These are phyloP conservation scores for Chitala chitala DNA, from an alignment of 2,113 vertebrate species.

Conservation along the genomic window DNA sequence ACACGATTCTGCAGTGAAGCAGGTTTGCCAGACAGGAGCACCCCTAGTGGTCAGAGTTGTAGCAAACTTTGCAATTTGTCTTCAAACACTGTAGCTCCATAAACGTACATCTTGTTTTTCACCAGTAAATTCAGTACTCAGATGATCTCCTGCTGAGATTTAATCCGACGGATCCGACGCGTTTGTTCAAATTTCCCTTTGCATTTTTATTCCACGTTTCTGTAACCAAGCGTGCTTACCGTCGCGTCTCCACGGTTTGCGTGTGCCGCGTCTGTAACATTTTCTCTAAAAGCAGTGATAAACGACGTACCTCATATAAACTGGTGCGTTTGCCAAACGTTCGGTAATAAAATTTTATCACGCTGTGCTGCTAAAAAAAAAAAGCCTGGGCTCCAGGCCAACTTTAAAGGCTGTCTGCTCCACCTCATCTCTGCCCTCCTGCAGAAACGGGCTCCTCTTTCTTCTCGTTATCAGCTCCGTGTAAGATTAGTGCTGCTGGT, in stretches of 20 bases:
- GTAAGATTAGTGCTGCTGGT: too few relatives aligned
- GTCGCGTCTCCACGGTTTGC: too few relatives aligned
- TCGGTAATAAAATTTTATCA: background rate
- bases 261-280: background rate
- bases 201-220: background rate
- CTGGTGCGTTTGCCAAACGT: background rate
- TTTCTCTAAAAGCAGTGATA: background rate
- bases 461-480: too few relatives aligned
- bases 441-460: too few relatives aligned
- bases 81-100: background rate
- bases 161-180: background rate
- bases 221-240: background rate
- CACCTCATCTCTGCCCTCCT: too few relatives aligned
- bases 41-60: background rate
- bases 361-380: background rate
- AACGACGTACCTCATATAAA: background rate
- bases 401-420: background rate
- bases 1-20: background rate
- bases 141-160: background rate
- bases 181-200: background rate
- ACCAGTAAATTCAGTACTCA: background rate
- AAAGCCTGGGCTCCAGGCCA: background rate
- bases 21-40: background rate
- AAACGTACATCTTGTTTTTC: background rate
- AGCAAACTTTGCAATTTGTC: background rate